phyloP scores from a whole-genome alignment of 2,888 invertebrate genomes.

The Drosophila paramelanica region DNA sequence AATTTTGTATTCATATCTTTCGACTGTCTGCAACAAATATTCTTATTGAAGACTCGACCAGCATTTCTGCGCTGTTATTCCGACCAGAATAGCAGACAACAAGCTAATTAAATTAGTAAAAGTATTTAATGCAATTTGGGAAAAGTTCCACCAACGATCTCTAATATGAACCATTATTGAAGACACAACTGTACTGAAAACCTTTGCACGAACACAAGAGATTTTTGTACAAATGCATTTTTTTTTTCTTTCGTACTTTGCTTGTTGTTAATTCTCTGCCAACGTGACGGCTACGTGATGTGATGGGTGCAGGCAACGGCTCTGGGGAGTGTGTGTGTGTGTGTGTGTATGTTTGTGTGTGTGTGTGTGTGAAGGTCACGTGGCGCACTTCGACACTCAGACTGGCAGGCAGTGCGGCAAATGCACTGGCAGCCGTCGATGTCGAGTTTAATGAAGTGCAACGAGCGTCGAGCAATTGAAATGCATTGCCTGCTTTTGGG shows the following conservation, averaged over 20 bases:
- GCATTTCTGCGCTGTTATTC: too few relatives aligned
- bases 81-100: too few relatives aligned
- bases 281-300: constrained; percentile 62
- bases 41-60: too few relatives aligned
- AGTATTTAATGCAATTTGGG: not conserved
- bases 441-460: constrained; percentile 76
- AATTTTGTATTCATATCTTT: too few relatives aligned
- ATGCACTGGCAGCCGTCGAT: constrained; percentile 56
- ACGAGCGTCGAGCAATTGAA: constrained; percentile 71
- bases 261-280: constrained; percentile 17
- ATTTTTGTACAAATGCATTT: constrained; percentile 10
- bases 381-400: constrained; percentile 49
- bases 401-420: constrained; percentile 31
- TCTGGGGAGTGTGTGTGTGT: constrained; percentile 8
- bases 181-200: not conserved
- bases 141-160: constrained; percentile 3
- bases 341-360: constrained; percentile 22
- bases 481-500: constrained; percentile 57
- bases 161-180: not conserved
- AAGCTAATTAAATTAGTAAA: too few relatives aligned
- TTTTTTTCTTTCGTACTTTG: not conserved
- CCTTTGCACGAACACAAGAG: constrained; percentile 2
- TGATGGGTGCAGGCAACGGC: constrained; percentile 15
- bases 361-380: constrained; percentile 69
- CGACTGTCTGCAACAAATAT: too few relatives aligned